Conservation (phyloP, 92 coral and sea anemone species). For the Parazoanthus swiftii region DNA sequence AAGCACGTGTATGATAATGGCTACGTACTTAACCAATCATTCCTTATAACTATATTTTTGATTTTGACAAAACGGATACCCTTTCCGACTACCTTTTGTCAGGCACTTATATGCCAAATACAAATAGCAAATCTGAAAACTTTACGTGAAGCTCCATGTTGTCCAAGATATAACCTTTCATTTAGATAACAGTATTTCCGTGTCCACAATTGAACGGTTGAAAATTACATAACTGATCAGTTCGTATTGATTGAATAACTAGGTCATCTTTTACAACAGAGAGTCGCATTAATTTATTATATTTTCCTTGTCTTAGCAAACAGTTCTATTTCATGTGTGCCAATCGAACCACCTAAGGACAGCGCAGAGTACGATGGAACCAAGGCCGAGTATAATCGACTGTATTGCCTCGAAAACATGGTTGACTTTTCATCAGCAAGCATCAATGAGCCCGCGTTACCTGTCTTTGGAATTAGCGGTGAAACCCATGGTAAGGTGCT, state of each 20-base stretch:
- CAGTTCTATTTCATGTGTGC: background rate
- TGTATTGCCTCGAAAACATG: background rate
- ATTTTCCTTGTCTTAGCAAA: background rate
- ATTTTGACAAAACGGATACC: no score
- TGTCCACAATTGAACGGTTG: no score
- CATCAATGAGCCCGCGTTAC: background rate
- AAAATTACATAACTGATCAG: no score
- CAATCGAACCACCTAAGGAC: background rate
- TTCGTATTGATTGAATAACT: conserved; percentile 39
- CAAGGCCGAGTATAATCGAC: background rate
- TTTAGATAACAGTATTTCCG: no score
- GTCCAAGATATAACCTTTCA: no score
- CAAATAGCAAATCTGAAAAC: no score
- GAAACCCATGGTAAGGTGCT: conserved; percentile 43
- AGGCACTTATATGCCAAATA: no score
- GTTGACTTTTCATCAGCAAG: background rate
- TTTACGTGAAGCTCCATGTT: no score
- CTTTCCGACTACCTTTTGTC: no score
- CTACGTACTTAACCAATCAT: no score
- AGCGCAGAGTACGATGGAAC: background rate
- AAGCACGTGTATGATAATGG: no score
- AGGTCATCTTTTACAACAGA: conserved; percentile 44
- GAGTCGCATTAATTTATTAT: background rate
- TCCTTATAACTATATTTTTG: no score
- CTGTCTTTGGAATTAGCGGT: background rate